Evolutionary conservation across 2,888 invertebrate species (phyloP).

Genomic region (Stenodera caucasica): DNA sequence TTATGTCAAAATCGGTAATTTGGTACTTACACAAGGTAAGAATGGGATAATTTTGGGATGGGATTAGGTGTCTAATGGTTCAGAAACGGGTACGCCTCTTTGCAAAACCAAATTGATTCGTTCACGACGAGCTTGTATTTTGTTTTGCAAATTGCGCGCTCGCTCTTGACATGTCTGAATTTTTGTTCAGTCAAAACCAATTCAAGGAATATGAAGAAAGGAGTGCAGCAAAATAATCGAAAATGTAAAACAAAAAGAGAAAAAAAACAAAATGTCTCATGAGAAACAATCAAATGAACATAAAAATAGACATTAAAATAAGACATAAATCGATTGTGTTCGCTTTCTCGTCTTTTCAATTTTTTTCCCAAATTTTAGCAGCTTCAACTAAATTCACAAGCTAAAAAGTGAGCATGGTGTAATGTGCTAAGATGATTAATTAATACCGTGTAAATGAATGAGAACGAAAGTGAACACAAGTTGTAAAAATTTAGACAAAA

Average conservation of each 20-base stretch:
- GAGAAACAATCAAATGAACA: slow-evolving; percentile 44
- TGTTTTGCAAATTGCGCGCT: slow-evolving; percentile 83
- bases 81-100: slow-evolving; percentile 83
- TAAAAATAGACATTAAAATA: slow-evolving; percentile 41
- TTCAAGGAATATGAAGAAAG: slow-evolving; percentile 35
- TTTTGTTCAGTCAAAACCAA: slow-evolving; percentile 28
- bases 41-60: slow-evolving; percentile 25
- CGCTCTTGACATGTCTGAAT: slow-evolving; percentile 82
- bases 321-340: slow-evolving; percentile 46
- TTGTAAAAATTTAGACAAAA: slow-evolving; percentile 12
- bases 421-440: slow-evolving; percentile 41
- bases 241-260: slow-evolving; percentile 32
- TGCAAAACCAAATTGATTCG: slow-evolving; percentile 85
- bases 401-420: slow-evolving; percentile 30
- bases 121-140: slow-evolving; percentile 85
- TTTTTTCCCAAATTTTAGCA: background rate
- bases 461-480: slow-evolving; percentile 48
- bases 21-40: no score
- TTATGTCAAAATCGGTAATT: slow-evolving; percentile 32
- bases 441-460: slow-evolving; percentile 35
- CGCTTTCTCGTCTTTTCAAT: slow-evolving; percentile 43
- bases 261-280: slow-evolving; percentile 50
- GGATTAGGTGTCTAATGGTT: slow-evolving; percentile 68
- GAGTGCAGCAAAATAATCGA: slow-evolving; percentile 51
- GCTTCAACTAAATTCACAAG: slow-evolving; percentile 6